These are phyloP conservation scores for Caloenas nicobarica DNA, from an alignment of 2,113 vertebrate species.

Conservation along the genomic window DNA sequence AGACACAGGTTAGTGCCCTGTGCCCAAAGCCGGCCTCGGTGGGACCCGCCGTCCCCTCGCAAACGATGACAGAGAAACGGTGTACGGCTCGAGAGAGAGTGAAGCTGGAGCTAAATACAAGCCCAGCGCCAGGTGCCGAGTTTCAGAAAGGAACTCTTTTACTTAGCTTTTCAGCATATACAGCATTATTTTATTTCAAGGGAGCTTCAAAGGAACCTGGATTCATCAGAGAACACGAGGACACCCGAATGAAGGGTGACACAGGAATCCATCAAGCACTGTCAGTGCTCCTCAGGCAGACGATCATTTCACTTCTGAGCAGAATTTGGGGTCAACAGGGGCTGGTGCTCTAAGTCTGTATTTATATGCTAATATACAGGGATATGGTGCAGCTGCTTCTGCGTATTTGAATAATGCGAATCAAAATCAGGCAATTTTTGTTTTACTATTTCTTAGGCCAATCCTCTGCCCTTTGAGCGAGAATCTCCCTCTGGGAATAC, in stretches of 20 bases:
- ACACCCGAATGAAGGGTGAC: constrained; percentile 44
- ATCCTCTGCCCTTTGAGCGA: background rate
- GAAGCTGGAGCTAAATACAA: constrained; percentile 33
- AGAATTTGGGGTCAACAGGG: background rate
- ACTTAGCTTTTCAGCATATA: constrained; percentile 28
- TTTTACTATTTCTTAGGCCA: background rate
- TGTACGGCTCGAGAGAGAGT: background rate
- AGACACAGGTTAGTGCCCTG: constrained; percentile 30
- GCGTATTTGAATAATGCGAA: background rate
- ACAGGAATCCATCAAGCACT: constrained; percentile 38
- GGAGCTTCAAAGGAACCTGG: constrained; percentile 38
- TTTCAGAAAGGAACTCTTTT: constrained; percentile 29
- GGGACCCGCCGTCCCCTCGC: background rate
- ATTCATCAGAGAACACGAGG: constrained; percentile 40
- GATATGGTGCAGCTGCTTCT: constrained; percentile 5
- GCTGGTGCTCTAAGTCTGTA: background rate
- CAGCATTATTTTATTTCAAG: constrained; percentile 20
- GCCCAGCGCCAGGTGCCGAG: constrained; percentile 14
- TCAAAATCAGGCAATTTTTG: background rate
- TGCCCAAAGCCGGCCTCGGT: constrained; percentile 20
- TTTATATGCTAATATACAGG: background rate
- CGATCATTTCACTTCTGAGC: background rate
- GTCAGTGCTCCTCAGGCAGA: background rate
- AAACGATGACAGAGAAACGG: background rate
- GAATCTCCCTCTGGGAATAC: background rate